phyloP scores from a whole-genome alignment of 2,888 invertebrate genomes.

The Apantesis nais region DNA sequence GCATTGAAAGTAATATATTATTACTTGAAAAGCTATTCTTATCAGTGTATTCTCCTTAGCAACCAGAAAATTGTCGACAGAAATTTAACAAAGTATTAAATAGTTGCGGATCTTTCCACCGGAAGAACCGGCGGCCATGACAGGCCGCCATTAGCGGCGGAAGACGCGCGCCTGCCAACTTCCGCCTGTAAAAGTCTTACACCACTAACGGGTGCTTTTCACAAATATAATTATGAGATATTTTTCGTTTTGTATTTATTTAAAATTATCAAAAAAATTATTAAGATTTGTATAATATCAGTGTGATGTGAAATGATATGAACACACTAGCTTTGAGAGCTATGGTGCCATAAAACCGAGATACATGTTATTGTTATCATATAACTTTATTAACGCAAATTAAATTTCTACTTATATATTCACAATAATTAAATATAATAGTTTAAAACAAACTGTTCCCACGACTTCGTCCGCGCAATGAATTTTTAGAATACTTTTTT shows the following conservation, averaged over 20 bases:
- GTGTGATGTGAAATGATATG: too few species aligned
- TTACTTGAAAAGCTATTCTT: neutral
- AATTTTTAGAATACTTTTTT: too few species aligned
- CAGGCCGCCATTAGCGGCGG: conserved; percentile 60
- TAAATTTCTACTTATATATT: too few species aligned
- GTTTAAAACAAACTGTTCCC: too few species aligned
- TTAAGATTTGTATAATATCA: neutral
- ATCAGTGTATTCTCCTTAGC: conserved; percentile 9
- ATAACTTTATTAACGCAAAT: too few species aligned
- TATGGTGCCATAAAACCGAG: too few species aligned
- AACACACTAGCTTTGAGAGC: too few species aligned
- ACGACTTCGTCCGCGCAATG: too few species aligned
- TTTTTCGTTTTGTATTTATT: conserved; percentile 1
- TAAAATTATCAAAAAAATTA: neutral
- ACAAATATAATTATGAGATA: conserved; percentile 22
- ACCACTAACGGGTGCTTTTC: conserved; percentile 38
- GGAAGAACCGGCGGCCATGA: conserved; percentile 58
- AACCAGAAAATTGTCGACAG: conserved; percentile 33
- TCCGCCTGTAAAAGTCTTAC: conserved; percentile 51
- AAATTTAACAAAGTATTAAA: conserved; percentile 55
- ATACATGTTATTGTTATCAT: too few species aligned
- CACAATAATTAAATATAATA: too few species aligned
- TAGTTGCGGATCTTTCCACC: conserved; percentile 52
- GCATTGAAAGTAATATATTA: neutral
- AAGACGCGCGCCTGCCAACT: conserved; percentile 49